These are phyloP conservation scores for Rhyacophila evoluta DNA, from an alignment of 2,888 invertebrate genomes.

Conservation along the genomic window DNA sequence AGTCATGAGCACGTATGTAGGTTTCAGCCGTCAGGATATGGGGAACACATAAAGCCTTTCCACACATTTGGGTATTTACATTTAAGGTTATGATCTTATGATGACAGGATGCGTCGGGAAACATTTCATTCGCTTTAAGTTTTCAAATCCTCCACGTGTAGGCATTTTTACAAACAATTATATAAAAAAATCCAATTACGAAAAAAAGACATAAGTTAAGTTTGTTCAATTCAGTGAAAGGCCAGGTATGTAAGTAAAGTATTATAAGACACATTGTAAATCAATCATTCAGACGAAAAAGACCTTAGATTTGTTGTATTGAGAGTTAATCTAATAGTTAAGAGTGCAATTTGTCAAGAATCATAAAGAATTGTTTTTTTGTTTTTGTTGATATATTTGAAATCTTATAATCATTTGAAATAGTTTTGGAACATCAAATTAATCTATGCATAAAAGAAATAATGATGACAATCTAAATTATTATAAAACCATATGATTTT, in stretches of 20 bases:
- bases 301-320: background rate
- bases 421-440: no score
- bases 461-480: no score
- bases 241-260: background rate
- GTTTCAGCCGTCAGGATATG: conserved; percentile 2
- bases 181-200: background rate
- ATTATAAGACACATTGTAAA: background rate
- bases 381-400: no score
- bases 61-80: conserved; percentile 21
- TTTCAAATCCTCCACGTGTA: background rate
- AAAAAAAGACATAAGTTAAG: background rate
- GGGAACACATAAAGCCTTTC: conserved; percentile 22
- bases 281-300: background rate
- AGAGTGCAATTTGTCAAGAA: no score
- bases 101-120: background rate
- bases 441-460: no score
- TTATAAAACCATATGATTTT: no score
- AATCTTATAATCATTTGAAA: no score
- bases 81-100: conserved; percentile 13
- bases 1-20: conserved; percentile 2
- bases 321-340: no score
- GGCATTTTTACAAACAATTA: background rate
- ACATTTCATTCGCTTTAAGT: conserved; percentile 17
- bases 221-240: background rate
- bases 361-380: no score